Conservation (phyloP, 2,113 vertebrate genomes). For the Pan paniscus region DNA sequence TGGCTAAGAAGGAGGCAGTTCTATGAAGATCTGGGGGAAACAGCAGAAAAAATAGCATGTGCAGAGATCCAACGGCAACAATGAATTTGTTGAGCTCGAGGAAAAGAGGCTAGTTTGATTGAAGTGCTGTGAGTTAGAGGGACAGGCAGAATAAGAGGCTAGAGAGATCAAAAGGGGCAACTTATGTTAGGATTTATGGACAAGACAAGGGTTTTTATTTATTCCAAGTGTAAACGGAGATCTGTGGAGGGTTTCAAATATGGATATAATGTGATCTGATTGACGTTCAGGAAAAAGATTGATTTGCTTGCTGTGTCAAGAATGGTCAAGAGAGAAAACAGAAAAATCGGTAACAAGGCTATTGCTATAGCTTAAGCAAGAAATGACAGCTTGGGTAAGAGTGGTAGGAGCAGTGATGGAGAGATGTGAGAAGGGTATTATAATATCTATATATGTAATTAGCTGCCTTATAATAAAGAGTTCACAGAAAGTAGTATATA, state of each 20-base stretch:
- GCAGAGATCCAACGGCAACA: not conserved
- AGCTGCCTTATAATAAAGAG: not conserved
- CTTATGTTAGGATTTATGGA: not conserved
- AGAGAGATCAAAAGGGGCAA: not conserved
- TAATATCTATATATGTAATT: not conserved
- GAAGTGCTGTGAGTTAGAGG: not conserved
- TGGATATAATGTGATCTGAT: not conserved
- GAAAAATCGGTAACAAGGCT: not conserved
- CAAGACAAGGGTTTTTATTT: not conserved
- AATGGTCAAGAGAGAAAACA: not conserved
- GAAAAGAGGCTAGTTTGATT: not conserved
- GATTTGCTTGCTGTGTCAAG: not conserved
- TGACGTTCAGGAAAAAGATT: constrained; percentile 9
- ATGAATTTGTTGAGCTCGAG: not conserved
- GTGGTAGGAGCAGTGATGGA: not conserved
- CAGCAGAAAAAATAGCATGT: not conserved
- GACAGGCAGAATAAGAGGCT: not conserved
- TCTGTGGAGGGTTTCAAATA: not conserved
- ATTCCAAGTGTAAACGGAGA: not conserved
- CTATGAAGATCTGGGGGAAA: not conserved
- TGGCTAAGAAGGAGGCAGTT: not conserved
- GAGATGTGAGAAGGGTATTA: not conserved
- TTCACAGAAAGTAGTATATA: not conserved
- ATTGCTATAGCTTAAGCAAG: not conserved
- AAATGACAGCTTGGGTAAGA: not conserved